Evolutionary conservation across 2,888 invertebrate genomes (phyloP).

Genomic region (Dryadula phaetusa): DNA sequence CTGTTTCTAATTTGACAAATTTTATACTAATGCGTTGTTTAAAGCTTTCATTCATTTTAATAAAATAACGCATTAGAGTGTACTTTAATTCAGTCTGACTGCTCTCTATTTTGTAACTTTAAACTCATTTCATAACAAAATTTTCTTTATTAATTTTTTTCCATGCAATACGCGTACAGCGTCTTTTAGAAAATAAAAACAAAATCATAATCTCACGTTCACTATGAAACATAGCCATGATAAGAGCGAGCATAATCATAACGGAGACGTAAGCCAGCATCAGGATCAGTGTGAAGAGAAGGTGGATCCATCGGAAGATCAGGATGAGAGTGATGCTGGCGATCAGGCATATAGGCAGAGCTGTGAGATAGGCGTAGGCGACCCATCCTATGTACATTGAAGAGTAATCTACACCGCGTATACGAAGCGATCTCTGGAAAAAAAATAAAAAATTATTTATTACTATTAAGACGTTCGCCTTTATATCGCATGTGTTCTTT

Average conservation of each 20-base stretch:
- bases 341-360: slow-evolving; percentile 64
- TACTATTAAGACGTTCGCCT: too few relatives aligned
- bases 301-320: slow-evolving; percentile 74
- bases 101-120: too few relatives aligned
- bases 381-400: slow-evolving; percentile 71
- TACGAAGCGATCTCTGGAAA: slow-evolving; percentile 63
- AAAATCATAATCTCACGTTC: slow-evolving; percentile 63
- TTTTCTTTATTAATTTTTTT: too few relatives aligned
- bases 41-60: too few relatives aligned
- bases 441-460: slow-evolving; percentile 2
- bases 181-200: too few relatives aligned
- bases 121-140: too few relatives aligned
- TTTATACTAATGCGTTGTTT: too few relatives aligned
- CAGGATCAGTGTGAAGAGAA: slow-evolving; percentile 60
- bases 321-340: slow-evolving; percentile 64
- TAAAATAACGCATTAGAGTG: too few relatives aligned
- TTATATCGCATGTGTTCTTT: too few relatives aligned
- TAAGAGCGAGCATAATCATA: slow-evolving; percentile 67
- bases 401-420: slow-evolving; percentile 64
- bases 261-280: slow-evolving; percentile 64
- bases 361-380: slow-evolving; percentile 63
- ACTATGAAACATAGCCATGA: slow-evolving; percentile 71
- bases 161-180: too few relatives aligned
- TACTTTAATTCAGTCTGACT: too few relatives aligned
- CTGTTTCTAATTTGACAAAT: too few relatives aligned